These are phyloP conservation scores for Nephrotoma flavescens DNA, from an alignment of 2,888 invertebrate genomes.

Conservation along the genomic window DNA sequence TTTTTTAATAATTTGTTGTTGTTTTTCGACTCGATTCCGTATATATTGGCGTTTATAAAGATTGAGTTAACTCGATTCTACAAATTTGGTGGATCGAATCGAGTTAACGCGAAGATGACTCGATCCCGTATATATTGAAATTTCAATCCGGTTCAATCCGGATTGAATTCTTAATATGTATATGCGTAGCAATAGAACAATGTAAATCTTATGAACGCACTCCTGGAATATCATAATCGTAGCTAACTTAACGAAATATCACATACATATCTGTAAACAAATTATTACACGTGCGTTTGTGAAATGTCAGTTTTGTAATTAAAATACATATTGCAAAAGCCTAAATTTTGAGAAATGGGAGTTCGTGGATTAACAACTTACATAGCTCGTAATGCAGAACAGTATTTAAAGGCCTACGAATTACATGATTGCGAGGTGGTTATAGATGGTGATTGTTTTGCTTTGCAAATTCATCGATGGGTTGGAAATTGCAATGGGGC, in stretches of 20 bases:
- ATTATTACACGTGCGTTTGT: not conserved
- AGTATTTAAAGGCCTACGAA: conserved; percentile 45
- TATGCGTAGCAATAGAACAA: no score
- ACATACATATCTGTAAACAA: not conserved
- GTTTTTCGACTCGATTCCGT: no score
- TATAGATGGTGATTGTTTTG: conserved; percentile 68
- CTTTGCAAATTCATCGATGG: conserved; percentile 51
- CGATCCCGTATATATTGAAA: no score
- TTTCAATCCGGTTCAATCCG: no score
- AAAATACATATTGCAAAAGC: not conserved
- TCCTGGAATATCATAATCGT: not conserved
- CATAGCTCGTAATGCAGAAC: conserved; percentile 47
- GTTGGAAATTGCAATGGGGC: conserved; percentile 47
- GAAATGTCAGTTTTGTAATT: not conserved
- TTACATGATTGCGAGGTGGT: conserved; percentile 55
- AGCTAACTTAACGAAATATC: not conserved
- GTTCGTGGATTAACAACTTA: conserved; percentile 73
- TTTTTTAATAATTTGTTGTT: no score
- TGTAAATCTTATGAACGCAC: no score
- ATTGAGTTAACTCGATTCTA: no score
- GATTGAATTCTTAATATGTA: no score
- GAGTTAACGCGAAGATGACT: no score
- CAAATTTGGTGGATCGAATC: no score
- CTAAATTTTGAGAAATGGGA: conserved; percentile 45
- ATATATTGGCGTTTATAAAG: no score